A percentile compares a stretch with the other conserved stretches of the same genome.
These are phyloP conservation scores for Acleris emargana DNA, from an alignment of 2,888 invertebrate species.

Conservation along the genomic window DNA sequence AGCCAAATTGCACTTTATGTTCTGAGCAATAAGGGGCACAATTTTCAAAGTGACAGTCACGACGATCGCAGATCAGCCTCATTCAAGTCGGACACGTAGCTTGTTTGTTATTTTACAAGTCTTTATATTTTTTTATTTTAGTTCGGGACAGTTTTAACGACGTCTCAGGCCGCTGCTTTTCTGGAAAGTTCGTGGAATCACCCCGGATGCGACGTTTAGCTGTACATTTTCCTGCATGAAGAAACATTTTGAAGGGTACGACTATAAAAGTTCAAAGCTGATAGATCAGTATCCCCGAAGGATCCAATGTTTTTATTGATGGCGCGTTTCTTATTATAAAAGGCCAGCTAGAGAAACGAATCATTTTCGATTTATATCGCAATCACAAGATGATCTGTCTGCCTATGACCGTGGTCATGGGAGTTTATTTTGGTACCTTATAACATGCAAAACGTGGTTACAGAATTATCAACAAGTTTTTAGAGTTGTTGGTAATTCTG, in stretches of 20 bases:
- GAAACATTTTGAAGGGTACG: not conserved
- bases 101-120: constrained; percentile 32
- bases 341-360: too few relatives aligned
- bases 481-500: too few relatives aligned
- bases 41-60: constrained; percentile 11
- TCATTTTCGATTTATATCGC: too few relatives aligned
- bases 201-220: not conserved
- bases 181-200: constrained; percentile 8
- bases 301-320: too few relatives aligned
- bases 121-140: constrained; percentile 26
- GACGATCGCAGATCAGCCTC: constrained; percentile 32
- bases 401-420: too few relatives aligned
- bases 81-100: constrained; percentile 35
- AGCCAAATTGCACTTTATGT: constrained; percentile 30
- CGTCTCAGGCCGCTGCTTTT: constrained; percentile 20
- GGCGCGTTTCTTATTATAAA: too few relatives aligned
- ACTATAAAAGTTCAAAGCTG: not conserved
- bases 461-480: too few relatives aligned
- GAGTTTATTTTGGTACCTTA: too few relatives aligned
- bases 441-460: too few relatives aligned
- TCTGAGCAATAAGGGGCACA: constrained; percentile 15
- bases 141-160: constrained; percentile 33
- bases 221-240: not conserved
- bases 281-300: too few relatives aligned
- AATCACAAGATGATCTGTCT: too few relatives aligned